Conservation (phyloP, 1,140 invertebrate species). For the Pogonus chalceus region DNA sequence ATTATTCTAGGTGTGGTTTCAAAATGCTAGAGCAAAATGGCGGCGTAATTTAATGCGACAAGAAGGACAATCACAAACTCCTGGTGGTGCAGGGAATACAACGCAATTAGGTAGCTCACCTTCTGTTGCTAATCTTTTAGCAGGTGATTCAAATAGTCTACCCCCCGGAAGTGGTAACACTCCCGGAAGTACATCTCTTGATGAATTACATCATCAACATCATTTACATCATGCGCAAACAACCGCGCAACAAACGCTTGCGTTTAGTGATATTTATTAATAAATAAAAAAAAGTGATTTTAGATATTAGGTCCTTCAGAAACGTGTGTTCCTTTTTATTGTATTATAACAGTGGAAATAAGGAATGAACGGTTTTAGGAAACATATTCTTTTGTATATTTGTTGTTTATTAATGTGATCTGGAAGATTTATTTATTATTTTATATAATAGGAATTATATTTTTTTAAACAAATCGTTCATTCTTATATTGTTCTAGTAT, state of each 20-base stretch:
- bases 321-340: neutral
- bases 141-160: conserved; percentile 21
- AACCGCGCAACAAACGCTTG: conserved; percentile 24
- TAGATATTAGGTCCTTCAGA: neutral
- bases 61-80: conserved; percentile 39
- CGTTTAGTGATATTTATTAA: conserved; percentile 34
- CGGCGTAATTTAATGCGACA: conserved; percentile 73
- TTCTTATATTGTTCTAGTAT: no score
- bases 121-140: conserved; percentile 26
- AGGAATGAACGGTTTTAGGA: no score
- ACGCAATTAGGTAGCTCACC: conserved; percentile 37
- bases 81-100: conserved; percentile 6
- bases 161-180: conserved; percentile 26
- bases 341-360: no score
- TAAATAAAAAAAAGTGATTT: conserved; percentile 10
- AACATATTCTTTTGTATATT: no score
- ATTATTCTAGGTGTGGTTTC: conserved; percentile 86
- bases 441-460: no score
- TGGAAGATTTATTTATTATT: no score
- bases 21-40: conserved; percentile 95
- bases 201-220: conserved; percentile 33
- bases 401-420: no score
- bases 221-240: conserved; percentile 26
- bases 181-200: no score
- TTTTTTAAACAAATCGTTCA: no score